Percentiles rank a stretch among this genome's conserved stretches.
These are phyloP conservation scores for Vicugna pacos DNA, from an alignment of 2,113 vertebrate genomes.

Conservation along the genomic window DNA sequence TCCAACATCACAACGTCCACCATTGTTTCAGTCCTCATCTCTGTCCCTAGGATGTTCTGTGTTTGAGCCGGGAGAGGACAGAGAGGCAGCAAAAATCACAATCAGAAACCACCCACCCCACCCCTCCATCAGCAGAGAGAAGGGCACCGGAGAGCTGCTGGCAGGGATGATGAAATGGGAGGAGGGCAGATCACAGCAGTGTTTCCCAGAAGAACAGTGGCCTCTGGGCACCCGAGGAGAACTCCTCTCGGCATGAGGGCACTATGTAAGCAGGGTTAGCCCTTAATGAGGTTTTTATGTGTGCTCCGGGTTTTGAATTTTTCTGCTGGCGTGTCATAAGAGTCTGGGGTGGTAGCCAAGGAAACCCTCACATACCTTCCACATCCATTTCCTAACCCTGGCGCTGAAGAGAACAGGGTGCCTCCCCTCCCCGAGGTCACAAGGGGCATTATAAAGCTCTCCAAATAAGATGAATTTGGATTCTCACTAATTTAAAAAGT, in stretches of 20 bases:
- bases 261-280: neutral
- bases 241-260: neutral
- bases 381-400: conserved; percentile 15
- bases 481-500: conserved; percentile 44
- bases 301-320: neutral
- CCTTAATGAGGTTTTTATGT: conserved; percentile 23
- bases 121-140: conserved; percentile 48
- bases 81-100: neutral
- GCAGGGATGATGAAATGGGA: neutral
- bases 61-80: conserved; percentile 40
- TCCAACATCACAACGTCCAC: conserved; percentile 64
- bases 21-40: conserved; percentile 52
- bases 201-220: neutral
- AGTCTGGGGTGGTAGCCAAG: neutral
- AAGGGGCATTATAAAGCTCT: neutral
- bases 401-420: neutral
- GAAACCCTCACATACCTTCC: neutral
- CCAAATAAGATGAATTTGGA: conserved; percentile 22
- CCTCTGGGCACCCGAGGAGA: neutral
- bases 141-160: neutral
- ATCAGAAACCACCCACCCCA: neutral
- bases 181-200: neutral
- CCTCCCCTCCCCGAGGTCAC: neutral
- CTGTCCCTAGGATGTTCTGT: conserved; percentile 66
- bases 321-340: neutral